phyloP scores from a whole-genome alignment of 2,113 vertebrate species.

The Hipposideros armiger region DNA sequence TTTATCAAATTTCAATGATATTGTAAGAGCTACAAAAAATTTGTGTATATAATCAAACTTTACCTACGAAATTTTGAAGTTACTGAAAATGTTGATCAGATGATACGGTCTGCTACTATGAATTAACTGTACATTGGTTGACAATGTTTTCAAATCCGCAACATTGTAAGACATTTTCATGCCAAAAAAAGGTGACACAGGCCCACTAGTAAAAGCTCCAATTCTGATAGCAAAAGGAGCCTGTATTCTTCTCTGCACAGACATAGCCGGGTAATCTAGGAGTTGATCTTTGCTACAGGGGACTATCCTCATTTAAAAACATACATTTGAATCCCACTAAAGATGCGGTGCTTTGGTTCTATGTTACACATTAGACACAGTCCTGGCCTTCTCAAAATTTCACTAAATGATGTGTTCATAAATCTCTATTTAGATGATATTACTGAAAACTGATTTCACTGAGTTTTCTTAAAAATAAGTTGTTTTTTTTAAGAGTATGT shows the following conservation, averaged over 20 bases:
- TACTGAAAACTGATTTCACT: neutral
- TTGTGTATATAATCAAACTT: slow-evolving; percentile 45
- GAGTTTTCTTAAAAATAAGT: neutral
- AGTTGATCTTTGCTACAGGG: neutral
- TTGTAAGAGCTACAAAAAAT: slow-evolving; percentile 38
- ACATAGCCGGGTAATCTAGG: neutral
- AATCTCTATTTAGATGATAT: neutral
- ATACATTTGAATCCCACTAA: neutral
- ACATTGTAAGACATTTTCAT: neutral
- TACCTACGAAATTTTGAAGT: neutral
- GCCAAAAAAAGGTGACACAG: neutral
- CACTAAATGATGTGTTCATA: neutral
- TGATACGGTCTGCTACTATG: neutral
- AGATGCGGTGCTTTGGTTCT: neutral
- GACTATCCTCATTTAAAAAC: neutral
- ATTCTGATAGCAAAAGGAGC: neutral
- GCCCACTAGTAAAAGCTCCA: neutral
- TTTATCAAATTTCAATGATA: slow-evolving; percentile 69
- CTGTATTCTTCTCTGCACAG: neutral
- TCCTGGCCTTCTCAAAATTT: neutral
- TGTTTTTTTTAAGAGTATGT: neutral
- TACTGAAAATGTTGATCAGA: slow-evolving; percentile 17
- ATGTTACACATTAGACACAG: neutral
- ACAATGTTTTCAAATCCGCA: slow-evolving; percentile 5
- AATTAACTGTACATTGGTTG: slow-evolving; percentile 29